phyloP scores from a whole-genome alignment of 2,888 invertebrate genomes.

The Conus canariensis region DNA sequence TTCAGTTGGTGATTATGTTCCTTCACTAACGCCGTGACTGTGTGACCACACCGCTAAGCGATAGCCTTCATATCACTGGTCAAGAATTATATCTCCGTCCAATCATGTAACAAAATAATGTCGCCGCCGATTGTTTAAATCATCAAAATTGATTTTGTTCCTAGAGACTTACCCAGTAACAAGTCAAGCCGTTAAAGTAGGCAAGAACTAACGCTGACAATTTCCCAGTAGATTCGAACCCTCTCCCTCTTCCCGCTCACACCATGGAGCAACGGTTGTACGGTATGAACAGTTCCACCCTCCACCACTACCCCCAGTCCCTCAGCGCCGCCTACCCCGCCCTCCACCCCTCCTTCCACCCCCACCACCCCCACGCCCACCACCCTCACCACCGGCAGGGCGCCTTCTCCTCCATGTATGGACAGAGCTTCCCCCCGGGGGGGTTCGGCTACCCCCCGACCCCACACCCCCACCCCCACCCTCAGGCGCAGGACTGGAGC shows the following conservation, averaged over 20 bases:
- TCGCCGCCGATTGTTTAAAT: too few relatives aligned
- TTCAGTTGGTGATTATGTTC: too few relatives aligned
- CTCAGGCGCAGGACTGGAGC: neutral
- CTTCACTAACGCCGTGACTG: too few relatives aligned
- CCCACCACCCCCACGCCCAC: neutral
- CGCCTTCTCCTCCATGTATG: constrained; percentile 40
- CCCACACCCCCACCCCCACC: neutral
- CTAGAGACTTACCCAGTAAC: too few relatives aligned
- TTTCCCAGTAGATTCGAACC: neutral
- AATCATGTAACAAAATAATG: too few relatives aligned
- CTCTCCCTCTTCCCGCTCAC: neutral
- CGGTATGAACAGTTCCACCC: constrained; percentile 37
- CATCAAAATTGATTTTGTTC: too few relatives aligned
- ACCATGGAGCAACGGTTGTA: constrained; percentile 39
- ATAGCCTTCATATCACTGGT: too few relatives aligned
- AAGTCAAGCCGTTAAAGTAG: too few relatives aligned
- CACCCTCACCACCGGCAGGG: neutral
- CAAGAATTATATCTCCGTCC: too few relatives aligned
- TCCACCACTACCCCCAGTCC: constrained; percentile 42
- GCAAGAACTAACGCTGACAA: too few relatives aligned
- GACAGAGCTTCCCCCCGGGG: constrained; percentile 31
- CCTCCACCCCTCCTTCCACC: constrained; percentile 36
- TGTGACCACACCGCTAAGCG: too few relatives aligned
- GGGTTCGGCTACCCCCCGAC: neutral
- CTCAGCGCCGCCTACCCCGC: constrained; percentile 38